Evolutionary conservation across 2,113 vertebrate genomes (phyloP).

Genomic region (Apodemus sylvaticus): DNA sequence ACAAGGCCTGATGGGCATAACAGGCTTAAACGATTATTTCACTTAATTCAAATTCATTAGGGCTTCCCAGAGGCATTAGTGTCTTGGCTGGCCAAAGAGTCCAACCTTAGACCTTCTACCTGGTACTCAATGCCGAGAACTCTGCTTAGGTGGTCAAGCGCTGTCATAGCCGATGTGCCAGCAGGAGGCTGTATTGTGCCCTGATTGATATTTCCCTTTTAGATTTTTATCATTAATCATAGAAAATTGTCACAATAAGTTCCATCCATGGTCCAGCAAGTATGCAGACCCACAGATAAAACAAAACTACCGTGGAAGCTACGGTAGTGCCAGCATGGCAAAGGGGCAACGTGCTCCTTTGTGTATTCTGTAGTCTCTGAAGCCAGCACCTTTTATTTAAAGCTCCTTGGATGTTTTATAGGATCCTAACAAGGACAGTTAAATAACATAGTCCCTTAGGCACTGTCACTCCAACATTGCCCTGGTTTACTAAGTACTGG

Average conservation of each 20-base stretch:
- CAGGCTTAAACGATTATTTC: not conserved
- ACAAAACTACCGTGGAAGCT: not conserved
- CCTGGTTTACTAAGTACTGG: conserved; percentile 39
- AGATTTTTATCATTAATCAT: not conserved
- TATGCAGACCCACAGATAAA: not conserved
- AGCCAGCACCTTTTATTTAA: not conserved
- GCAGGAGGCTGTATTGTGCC: not conserved
- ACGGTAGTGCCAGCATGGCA: not conserved
- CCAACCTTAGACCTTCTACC: not conserved
- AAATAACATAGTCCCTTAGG: conserved; percentile 52
- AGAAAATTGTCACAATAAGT: not conserved
- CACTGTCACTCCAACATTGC: conserved; percentile 43
- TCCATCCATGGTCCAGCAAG: not conserved
- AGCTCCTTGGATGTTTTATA: conserved; percentile 46
- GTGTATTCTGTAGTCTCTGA: not conserved
- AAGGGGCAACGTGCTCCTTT: not conserved
- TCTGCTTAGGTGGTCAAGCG: not conserved
- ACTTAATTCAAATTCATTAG: not conserved
- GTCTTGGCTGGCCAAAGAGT: not conserved
- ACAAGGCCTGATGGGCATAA: not conserved
- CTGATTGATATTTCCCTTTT: not conserved
- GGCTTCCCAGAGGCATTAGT: not conserved
- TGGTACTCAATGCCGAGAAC: not conserved
- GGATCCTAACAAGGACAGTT: conserved; percentile 63
- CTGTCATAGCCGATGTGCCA: not conserved